Evolutionary conservation across 1,140 invertebrate species (phyloP), one percentile per base, ranked within the genome.

Genomic region (Magallana gigas): DNA sequence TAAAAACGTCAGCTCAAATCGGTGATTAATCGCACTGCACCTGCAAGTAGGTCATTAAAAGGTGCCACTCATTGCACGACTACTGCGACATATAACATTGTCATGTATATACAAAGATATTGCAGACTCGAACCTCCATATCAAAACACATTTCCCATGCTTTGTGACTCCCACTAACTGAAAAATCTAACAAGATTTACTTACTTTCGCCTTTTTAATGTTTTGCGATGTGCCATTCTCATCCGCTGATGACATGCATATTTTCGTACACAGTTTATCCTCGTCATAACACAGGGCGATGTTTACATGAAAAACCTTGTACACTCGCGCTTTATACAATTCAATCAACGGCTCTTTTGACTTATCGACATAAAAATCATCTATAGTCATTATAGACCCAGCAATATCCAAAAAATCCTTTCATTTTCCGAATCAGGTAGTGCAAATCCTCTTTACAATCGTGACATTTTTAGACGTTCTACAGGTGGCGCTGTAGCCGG

Each of bases 161-260:
- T 48, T 48, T 48, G 36, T 48, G 36, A 48, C 36, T 48, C 36
- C 36, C 36, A 48, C 0, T 48, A 48, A 48, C 36, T 48, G 9
- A 57, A 57, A 57, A 59, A 56, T 58, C 14, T 84, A 8, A 1
- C 83, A 23, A 56, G 16, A 8, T 48, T 12, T 48, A 88, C 87
- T 88, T 85, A 88, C 87, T 88, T 88, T 88, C 87, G 87, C 87
- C 56, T 88, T 88, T 83, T 85, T 60, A 85, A 85, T 18, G 68
- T 84, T 88, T 88, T 88, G 60, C 87, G 83, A 71, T 88, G 87
- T 85, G 64, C 68, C 68, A 76, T 76, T 76, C 23, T 76, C 68
- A 29, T 18, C 57, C 59, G 62, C 8, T n/a, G 87, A 88, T 80
- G 87, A 88, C 59, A 88, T 14, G 59, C 36, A 80, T 60, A 85